phyloP scores from a whole-genome alignment of 2,888 invertebrate species.

The Cataglyphis cursor region DNA sequence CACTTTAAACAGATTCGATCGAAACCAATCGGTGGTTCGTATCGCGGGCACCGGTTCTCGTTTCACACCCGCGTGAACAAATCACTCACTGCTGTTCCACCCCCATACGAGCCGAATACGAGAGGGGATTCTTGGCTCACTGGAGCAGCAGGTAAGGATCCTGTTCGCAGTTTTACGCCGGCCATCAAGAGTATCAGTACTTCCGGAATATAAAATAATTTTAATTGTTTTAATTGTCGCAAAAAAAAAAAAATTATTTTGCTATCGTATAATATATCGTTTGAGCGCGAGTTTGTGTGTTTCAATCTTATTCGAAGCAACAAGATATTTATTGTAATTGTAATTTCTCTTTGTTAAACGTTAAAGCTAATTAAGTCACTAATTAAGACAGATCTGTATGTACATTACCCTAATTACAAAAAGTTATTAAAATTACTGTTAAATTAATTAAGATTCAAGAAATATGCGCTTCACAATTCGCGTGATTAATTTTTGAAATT shows the following conservation, averaged over 20 bases:
- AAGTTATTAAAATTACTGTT: constrained; percentile 7
- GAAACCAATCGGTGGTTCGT: constrained; percentile 66
- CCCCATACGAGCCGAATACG: constrained; percentile 76
- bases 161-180: constrained; percentile 65
- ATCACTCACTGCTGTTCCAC: constrained; percentile 67
- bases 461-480: neutral
- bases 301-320: neutral
- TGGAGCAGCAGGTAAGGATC: constrained; percentile 61
- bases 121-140: constrained; percentile 70
- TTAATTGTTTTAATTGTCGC: neutral
- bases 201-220: constrained; percentile 30
- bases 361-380: neutral
- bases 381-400: neutral
- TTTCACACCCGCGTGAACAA: constrained; percentile 81
- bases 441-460: neutral
- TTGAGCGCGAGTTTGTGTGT: neutral
- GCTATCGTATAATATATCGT: neutral
- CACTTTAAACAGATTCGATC: constrained; percentile 56
- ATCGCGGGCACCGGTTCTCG: constrained; percentile 70
- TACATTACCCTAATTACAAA: neutral
- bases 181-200: constrained; percentile 58
- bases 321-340: neutral
- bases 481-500: neutral
- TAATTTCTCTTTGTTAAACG: neutral
- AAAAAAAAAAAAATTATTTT: neutral